These are phyloP conservation scores for Marcusenius ussheri DNA, from an alignment of 2,113 vertebrate genomes.

Conservation along the genomic window DNA sequence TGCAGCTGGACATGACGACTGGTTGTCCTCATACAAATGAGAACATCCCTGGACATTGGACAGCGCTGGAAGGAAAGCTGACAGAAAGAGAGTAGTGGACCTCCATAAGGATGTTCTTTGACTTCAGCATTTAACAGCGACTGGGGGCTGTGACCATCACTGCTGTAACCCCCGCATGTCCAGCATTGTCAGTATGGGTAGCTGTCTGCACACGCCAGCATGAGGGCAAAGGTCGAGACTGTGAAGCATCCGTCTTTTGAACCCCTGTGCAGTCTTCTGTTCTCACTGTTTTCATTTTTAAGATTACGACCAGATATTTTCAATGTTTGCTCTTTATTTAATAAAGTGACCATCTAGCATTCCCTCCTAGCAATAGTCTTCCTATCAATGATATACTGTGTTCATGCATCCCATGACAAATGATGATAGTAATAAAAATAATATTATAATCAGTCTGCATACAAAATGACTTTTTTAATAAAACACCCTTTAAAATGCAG, in stretches of 20 bases:
- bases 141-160: neutral
- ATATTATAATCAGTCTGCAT: slow-evolving; percentile 11
- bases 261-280: slow-evolving; percentile 7
- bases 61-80: neutral
- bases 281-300: neutral
- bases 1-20: neutral
- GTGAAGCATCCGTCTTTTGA: slow-evolving; percentile 35
- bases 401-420: slow-evolving; percentile 25
- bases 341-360: slow-evolving; percentile 36
- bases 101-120: neutral
- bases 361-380: slow-evolving; percentile 57
- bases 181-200: slow-evolving; percentile 25
- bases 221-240: slow-evolving; percentile 27
- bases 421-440: slow-evolving; percentile 13
- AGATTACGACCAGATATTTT: slow-evolving; percentile 12
- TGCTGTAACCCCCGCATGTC: neutral
- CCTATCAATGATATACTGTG: slow-evolving; percentile 50
- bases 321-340: slow-evolving; percentile 18
- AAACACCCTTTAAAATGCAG: slow-evolving; percentile 5
- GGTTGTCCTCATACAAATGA: neutral
- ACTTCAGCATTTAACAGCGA: neutral
- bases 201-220: slow-evolving; percentile 29
- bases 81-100: neutral
- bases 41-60: neutral
- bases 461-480: slow-evolving; percentile 8